Conservation (phyloP, 2,113 vertebrate genomes). For the Cephalopholis sonnerati region DNA sequence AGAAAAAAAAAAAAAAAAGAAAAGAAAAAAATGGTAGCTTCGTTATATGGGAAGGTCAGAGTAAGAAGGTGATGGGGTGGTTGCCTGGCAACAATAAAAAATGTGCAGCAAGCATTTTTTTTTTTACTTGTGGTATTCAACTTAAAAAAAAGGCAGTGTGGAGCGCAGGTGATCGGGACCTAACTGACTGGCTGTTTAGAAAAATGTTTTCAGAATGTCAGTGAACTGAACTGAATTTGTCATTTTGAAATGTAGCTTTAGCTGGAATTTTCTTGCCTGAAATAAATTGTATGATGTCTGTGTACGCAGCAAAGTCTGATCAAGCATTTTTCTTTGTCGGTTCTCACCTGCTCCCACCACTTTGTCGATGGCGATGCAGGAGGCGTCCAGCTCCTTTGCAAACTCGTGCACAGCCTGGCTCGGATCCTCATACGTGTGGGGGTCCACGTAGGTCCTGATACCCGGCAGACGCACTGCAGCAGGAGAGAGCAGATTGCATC, state of each 20-base stretch:
- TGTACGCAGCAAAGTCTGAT: neutral
- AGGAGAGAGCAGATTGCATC: slow-evolving; percentile 27
- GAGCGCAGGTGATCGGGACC: neutral
- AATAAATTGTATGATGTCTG: neutral
- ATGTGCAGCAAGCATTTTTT: no score
- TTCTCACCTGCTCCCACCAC: slow-evolving; percentile 88
- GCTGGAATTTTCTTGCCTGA: neutral
- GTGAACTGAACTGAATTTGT: neutral
- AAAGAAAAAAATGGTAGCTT: no score
- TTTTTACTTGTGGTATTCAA: no score
- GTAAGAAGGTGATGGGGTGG: no score
- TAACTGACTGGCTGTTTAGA: neutral
- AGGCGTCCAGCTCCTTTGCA: slow-evolving; percentile 88
- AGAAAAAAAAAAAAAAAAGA: no score
- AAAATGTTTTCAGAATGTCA: neutral
- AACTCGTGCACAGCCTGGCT: slow-evolving; percentile 89
- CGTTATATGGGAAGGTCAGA: no score
- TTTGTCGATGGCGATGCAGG: slow-evolving; percentile 88
- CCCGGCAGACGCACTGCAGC: slow-evolving; percentile 86
- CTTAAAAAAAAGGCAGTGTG: no score
- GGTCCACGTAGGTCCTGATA: slow-evolving; percentile 88
- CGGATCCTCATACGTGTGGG: slow-evolving; percentile 88
- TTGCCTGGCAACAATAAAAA: no score
- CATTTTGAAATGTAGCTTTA: neutral
- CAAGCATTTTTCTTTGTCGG: neutral